A percentile compares a stretch with the other conserved stretches of the same genome.
These are phyloP conservation scores for Drosophila baimaii DNA, from an alignment of 1,140 invertebrate species.

Conservation along the genomic window DNA sequence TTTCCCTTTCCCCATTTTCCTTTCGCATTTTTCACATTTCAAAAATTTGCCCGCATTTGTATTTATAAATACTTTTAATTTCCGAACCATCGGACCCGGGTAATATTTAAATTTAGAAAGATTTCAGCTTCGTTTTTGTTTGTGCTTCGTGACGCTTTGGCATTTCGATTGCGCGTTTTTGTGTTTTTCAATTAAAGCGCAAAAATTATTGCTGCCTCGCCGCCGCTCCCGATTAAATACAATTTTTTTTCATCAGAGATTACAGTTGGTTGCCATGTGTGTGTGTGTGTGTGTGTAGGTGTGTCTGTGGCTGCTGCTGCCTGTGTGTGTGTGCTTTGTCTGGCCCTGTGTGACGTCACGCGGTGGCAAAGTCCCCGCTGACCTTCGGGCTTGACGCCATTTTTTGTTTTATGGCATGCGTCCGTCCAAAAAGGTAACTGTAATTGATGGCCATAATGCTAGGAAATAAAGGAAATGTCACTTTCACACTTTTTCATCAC, in stretches of 20 bases:
- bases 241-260: constrained; percentile 35
- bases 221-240: constrained; percentile 38
- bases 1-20: constrained; percentile 4
- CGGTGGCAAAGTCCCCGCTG: constrained; percentile 22
- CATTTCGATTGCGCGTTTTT: constrained; percentile 49
- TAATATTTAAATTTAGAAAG: constrained; percentile 69
- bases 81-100: constrained; percentile 23
- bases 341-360: constrained; percentile 37
- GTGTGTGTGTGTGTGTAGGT: constrained; percentile 7
- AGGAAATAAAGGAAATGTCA: constrained; percentile 8
- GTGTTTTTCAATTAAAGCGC: constrained; percentile 58
- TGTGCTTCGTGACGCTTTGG: constrained; percentile 51
- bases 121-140: constrained; percentile 13
- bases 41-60: constrained; percentile 29
- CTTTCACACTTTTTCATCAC: constrained; percentile 1
- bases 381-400: constrained; percentile 50
- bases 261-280: constrained; percentile 25
- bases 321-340: too few relatives aligned
- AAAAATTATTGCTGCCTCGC: constrained; percentile 26
- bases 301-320: too few relatives aligned
- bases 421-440: constrained; percentile 10
- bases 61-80: constrained; percentile 63
- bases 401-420: constrained; percentile 43
- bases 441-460: constrained; percentile 29
- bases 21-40: neutral